A percentile compares a stretch with the other conserved stretches of the same genome.
Conservation (phyloP, 2,797 vertebrate genomes). For the Acanthopagrus latus region DNA sequence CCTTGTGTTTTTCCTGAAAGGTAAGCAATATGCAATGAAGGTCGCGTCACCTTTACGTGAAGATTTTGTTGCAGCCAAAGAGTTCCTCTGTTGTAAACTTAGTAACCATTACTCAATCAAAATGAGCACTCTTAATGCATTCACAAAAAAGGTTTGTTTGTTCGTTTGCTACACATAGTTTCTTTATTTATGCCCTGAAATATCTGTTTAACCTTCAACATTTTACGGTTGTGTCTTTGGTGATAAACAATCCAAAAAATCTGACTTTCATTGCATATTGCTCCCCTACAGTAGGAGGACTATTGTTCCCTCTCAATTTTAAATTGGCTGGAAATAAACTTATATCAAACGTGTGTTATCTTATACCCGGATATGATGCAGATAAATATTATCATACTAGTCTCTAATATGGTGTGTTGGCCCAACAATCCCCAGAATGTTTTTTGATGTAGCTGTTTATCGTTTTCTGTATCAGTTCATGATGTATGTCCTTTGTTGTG, state of each 20-base stretch:
- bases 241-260: conserved; percentile 18
- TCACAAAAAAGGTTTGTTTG: conserved; percentile 16
- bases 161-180: conserved; percentile 22
- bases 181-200: conserved; percentile 32
- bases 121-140: conserved; percentile 15
- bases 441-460: conserved; percentile 60
- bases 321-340: conserved; percentile 69
- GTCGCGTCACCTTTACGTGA: conserved; percentile 27
- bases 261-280: conserved; percentile 73
- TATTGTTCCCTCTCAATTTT: conserved; percentile 33
- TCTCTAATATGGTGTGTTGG: conserved; percentile 76
- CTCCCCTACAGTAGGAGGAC: conserved; percentile 47
- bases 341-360: conserved; percentile 71
- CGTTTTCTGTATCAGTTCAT: conserved; percentile 61
- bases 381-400: conserved; percentile 76
- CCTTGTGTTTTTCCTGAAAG: conserved; percentile 39
- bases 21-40: conserved; percentile 73
- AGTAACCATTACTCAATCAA: conserved; percentile 1
- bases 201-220: conserved; percentile 16
- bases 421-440: conserved; percentile 60
- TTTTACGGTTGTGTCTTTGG: conserved; percentile 25
- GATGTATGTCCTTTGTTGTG: conserved; percentile 68
- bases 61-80: conserved; percentile 50
- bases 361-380: conserved; percentile 73
- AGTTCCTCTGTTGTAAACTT: conserved; percentile 47